phyloP scores from a whole-genome alignment of 2,113 vertebrate species.

The Melanerpes aurifrons region DNA sequence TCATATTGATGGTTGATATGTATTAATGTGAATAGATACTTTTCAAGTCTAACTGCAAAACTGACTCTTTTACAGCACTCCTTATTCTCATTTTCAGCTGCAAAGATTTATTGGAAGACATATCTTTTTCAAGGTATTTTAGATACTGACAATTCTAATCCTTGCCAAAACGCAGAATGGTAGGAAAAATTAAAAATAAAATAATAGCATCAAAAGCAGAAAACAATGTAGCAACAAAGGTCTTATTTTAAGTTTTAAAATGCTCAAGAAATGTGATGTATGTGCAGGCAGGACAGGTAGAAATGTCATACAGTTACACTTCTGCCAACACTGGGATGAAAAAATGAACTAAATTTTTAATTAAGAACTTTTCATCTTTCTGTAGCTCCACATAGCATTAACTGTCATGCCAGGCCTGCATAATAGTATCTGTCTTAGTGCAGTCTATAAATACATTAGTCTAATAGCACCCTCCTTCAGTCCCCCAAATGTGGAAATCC shows the following conservation, averaged over 20 bases:
- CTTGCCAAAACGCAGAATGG: not conserved
- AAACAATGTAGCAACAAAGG: not conserved
- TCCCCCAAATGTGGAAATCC: not conserved
- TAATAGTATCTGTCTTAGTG: not conserved
- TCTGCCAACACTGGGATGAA: not conserved
- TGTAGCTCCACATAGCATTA: not conserved
- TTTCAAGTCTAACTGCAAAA: not conserved
- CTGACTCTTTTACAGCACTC: not conserved
- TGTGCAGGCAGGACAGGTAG: not conserved
- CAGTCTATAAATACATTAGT: not conserved
- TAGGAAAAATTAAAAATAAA: not conserved
- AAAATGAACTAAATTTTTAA: not conserved
- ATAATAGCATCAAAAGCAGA: not conserved
- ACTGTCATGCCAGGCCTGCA: not conserved
- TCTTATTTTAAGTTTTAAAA: not conserved
- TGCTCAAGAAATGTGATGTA: not conserved
- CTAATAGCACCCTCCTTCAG: not conserved
- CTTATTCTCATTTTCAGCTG: not conserved
- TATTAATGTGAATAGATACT: not conserved
- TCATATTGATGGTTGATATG: not conserved
- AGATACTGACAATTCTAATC: constrained; percentile 16
- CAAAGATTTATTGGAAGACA: constrained; percentile 3
- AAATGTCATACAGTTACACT: not conserved
- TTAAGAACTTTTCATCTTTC: not conserved
- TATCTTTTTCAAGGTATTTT: constrained; percentile 15